Conservation (phyloP, 1,140 invertebrate genomes). For the Neodiprion pinetum region DNA sequence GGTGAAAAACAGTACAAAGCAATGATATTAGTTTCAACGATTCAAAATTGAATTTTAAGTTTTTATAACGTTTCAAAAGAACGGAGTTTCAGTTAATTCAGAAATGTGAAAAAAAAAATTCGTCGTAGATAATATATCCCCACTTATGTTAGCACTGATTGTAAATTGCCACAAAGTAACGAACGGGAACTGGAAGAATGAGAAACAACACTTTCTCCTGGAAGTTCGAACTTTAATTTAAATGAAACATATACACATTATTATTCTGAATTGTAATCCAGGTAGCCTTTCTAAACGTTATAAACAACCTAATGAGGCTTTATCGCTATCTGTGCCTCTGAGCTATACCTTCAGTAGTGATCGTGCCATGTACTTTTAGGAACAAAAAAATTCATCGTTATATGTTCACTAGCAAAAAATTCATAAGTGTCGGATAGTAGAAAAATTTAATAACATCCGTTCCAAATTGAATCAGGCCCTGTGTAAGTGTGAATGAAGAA, state of each 20-base stretch:
- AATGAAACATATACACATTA: background rate
- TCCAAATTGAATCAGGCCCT: background rate
- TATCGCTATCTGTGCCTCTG: background rate
- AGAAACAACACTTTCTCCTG: background rate
- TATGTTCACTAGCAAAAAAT: background rate
- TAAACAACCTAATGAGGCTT: slow-evolving; percentile 5
- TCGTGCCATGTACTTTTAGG: background rate
- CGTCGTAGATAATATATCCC: no score
- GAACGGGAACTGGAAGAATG: background rate
- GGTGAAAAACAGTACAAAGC: no score
- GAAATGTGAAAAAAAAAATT: no score
- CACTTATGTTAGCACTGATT: no score
- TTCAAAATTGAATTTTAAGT: background rate
- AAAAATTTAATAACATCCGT: slow-evolving; percentile 3
- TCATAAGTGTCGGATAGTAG: background rate
- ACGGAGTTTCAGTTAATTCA: background rate
- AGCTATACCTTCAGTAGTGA: background rate
- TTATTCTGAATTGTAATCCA: background rate
- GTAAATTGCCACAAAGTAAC: background rate
- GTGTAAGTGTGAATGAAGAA: background rate
- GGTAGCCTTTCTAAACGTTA: slow-evolving; percentile 2
- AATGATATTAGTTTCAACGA: no score
- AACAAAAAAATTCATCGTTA: background rate
- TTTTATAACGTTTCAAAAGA: slow-evolving; percentile 1
- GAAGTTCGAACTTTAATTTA: background rate